These are phyloP conservation scores for Heliothis subflexa DNA, from an alignment of 1,140 invertebrate species.

Conservation along the genomic window DNA sequence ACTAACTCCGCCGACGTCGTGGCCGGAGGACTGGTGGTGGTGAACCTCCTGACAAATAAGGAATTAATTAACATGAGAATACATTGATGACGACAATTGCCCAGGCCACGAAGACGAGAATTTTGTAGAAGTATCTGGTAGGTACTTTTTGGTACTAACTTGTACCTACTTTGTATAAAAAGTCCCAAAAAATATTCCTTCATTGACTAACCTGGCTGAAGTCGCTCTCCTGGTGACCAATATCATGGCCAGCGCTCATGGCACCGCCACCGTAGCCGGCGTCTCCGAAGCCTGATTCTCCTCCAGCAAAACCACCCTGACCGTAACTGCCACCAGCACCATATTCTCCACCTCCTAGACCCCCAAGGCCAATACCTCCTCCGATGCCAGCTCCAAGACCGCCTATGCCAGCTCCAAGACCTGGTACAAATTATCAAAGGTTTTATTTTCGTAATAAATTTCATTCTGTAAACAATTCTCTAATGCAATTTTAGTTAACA, in stretches of 20 bases:
- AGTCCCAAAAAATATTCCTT: neutral
- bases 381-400: neutral
- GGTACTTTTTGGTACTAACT: neutral
- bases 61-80: neutral
- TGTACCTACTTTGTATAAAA: too few relatives aligned
- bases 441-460: neutral
- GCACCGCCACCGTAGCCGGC: conserved; percentile 13
- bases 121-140: too few relatives aligned
- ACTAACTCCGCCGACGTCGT: conserved; percentile 38
- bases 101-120: too few relatives aligned
- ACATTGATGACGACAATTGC: too few relatives aligned
- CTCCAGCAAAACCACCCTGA: conserved; percentile 2
- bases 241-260: conserved; percentile 17
- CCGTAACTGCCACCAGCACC: conserved; percentile 8
- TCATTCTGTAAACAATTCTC: too few relatives aligned
- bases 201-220: conserved; percentile 16
- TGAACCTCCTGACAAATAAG: neutral
- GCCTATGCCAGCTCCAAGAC: neutral
- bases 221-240: conserved; percentile 33
- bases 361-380: neutral
- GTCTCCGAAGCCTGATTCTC: neutral
- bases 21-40: conserved; percentile 21
- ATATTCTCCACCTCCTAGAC: neutral
- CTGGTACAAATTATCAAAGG: neutral
- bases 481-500: too few relatives aligned